Percentiles rank a stretch among this genome's conserved stretches.
Evolutionary conservation across 1,140 invertebrate genomes (phyloP).

Genomic region (Musca domestica): DNA sequence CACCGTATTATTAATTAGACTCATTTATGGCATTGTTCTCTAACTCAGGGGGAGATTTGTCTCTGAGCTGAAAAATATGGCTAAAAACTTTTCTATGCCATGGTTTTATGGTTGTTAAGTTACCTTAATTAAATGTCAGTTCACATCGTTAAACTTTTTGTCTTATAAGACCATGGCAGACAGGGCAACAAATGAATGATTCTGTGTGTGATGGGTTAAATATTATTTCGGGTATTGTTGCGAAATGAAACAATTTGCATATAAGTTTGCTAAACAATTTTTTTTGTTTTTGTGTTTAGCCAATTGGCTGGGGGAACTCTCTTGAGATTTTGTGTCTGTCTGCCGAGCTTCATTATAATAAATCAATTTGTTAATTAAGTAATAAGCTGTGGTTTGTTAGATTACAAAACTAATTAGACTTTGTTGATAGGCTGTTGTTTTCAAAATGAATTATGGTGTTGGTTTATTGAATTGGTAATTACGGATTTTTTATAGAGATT

Average conservation of each 20-base stretch:
- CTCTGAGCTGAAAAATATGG: neutral
- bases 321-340: constrained; percentile 30
- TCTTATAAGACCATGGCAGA: neutral
- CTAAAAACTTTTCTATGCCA: neutral
- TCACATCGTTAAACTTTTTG: constrained; percentile 11
- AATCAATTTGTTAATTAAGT: constrained; percentile 52
- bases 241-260: constrained; percentile 7
- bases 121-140: constrained; percentile 53
- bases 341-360: constrained; percentile 45
- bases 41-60: neutral
- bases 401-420: too few relatives aligned
- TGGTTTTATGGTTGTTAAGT: constrained; percentile 31
- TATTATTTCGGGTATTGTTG: neutral
- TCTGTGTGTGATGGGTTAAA: neutral
- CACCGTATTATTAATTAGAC: constrained; percentile 53
- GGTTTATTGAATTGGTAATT: too few relatives aligned
- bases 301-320: neutral
- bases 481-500: too few relatives aligned
- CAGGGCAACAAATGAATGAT: too few relatives aligned
- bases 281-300: neutral
- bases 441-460: too few relatives aligned
- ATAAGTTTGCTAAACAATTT: neutral
- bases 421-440: too few relatives aligned
- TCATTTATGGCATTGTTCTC: constrained; percentile 35
- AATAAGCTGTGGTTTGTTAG: neutral